These are phyloP conservation scores for Brachyptera putata DNA, from an alignment of 2,888 invertebrate species.

Conservation along the genomic window DNA sequence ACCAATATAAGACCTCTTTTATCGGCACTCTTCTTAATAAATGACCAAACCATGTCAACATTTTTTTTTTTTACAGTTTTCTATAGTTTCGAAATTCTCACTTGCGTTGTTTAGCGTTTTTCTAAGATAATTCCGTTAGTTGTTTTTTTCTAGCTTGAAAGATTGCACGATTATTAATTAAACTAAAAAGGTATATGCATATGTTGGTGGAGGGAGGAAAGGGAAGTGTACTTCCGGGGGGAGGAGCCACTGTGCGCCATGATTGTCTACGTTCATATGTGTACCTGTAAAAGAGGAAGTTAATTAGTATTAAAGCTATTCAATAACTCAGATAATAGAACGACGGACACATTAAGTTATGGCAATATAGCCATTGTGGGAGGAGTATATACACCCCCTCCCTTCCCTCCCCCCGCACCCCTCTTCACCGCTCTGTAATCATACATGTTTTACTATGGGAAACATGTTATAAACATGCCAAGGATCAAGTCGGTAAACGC, in stretches of 20 bases:
- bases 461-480: conserved; percentile 13
- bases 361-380: no score
- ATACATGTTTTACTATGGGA: conserved; percentile 11
- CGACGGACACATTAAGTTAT: no score
- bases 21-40: conserved; percentile 3
- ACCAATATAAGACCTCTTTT: conserved; percentile 5
- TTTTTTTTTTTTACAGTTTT: neutral
- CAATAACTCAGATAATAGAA: no score
- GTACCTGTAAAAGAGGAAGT: conserved; percentile 17
- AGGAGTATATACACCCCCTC: neutral
- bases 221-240: conserved; percentile 15
- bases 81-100: neutral
- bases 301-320: conserved; percentile 11
- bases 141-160: neutral
- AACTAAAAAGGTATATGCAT: neutral
- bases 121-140: neutral
- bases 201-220: neutral
- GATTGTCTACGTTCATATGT: conserved; percentile 21
- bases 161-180: neutral
- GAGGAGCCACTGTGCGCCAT: conserved; percentile 24
- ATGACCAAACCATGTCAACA: neutral
- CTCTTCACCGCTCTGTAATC: neutral
- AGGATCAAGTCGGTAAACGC: neutral
- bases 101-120: neutral
- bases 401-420: neutral